Base-by-base conservation (phyloP, 2,888 invertebrate species). In the Drosophila vallismaia region DNA sequence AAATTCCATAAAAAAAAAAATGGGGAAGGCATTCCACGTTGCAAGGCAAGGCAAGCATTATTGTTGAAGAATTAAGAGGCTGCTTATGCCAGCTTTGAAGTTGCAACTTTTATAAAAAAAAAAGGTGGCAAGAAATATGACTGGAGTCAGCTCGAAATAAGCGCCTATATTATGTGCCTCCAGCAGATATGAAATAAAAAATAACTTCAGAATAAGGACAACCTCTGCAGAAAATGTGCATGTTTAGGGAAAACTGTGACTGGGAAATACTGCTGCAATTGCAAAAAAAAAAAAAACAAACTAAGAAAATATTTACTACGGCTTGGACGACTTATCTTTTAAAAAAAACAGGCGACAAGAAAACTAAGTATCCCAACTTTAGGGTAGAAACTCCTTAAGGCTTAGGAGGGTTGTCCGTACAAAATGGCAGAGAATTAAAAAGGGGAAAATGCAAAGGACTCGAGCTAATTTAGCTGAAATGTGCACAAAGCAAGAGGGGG, bases 251-350 rank as follows among this genome's bases (percentile, higher is more conserved):
- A 71, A 82, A 74, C 9, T 33, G 67, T 48, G 53, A 19, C 19
- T 19, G 19, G 19, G 63, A 75, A 77, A 81, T 82, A 82, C 70
- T 79, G 82, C 85, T 79, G 74, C 72, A 71, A 52, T 60, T 69
- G 77, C 85, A 82, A 64, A 82, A 64, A 64, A 74, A 79, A 75
- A n/a, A 82, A 64, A 82, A 64, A 64, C 73, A 79, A 75, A n/a
- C 36, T 77, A 81, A 71, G 71, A 71, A 72, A 71, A 79, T 79
- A 85, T 81, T 81, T 73, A 75, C 75, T 79, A 72, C 71, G 64
- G 14, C 54, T 44, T 31, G 45, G 52, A 68, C 36, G 62, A 74
- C 85, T 85, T 82, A 82, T 85, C 82, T 81, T 31, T 19, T 29
- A 51, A 48, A 46, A 48, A 46, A 46, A 74, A 54, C 54, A 67